Evolutionary conservation across 1,140 invertebrate genomes (phyloP).

Genomic region (Drosophila erecta): DNA sequence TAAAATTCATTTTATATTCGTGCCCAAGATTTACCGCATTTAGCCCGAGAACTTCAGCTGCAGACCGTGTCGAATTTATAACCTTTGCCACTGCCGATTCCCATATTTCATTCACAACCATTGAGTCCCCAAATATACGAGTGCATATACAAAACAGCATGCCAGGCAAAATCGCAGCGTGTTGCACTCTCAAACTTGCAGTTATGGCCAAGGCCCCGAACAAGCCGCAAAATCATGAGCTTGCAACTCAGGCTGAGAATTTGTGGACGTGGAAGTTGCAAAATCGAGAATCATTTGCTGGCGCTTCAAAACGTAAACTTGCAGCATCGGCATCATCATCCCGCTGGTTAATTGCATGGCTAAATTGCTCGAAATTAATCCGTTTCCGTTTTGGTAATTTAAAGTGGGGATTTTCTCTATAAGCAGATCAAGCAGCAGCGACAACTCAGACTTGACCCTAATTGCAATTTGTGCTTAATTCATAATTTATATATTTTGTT

Average conservation of each 20-base stretch:
- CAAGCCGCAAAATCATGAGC: constrained; percentile 37
- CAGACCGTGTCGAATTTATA: constrained; percentile 18
- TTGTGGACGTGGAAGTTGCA: constrained; percentile 23
- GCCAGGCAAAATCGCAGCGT: constrained; percentile 28
- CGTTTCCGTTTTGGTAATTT: constrained; percentile 70
- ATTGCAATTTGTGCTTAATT: constrained; percentile 53
- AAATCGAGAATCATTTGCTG: constrained; percentile 38
- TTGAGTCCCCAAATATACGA: constrained; percentile 17
- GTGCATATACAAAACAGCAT: constrained; percentile 15
- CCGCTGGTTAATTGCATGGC: constrained; percentile 56
- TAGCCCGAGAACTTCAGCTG: constrained; percentile 4
- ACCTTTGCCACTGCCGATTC: constrained; percentile 22
- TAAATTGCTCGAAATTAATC: constrained; percentile 71
- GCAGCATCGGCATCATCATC: constrained; percentile 41
- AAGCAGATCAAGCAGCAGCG: constrained; percentile 37
- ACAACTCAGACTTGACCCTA: constrained; percentile 41
- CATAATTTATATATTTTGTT: constrained; percentile 30
- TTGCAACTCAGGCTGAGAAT: constrained; percentile 32
- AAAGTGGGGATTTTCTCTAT: constrained; percentile 26
- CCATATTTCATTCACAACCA: constrained; percentile 42
- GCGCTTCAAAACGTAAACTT: constrained; percentile 21
- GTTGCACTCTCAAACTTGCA: constrained; percentile 21
- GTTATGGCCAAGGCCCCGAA: constrained; percentile 36
- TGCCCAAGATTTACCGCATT: constrained; percentile 23
- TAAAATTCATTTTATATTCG: constrained; percentile 12